Evolutionary conservation across 2,888 invertebrate genomes (phyloP).

Genomic region (Clepsis dumicolana): DNA sequence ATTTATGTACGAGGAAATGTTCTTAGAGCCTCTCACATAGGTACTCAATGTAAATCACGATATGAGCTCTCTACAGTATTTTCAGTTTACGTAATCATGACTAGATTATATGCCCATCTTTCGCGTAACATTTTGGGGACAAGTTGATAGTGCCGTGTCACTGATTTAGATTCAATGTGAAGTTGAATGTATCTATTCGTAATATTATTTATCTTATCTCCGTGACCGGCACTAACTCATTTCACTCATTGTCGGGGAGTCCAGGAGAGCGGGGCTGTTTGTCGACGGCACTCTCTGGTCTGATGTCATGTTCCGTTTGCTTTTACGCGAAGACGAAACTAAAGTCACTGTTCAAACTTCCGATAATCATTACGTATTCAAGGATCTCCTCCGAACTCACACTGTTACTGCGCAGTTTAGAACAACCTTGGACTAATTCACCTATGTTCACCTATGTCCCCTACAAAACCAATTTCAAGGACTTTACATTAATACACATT

Average conservation of each 20-base stretch:
- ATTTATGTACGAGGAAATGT: neutral
- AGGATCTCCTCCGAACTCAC: constrained; percentile 22
- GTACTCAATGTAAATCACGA: neutral
- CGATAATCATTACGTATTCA: constrained; percentile 24
- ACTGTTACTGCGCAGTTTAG: constrained; percentile 15
- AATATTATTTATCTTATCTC: constrained; percentile 40
- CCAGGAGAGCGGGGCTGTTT: constrained; percentile 44
- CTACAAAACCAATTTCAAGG: constrained; percentile 18
- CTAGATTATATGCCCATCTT: neutral
- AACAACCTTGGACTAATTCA: constrained; percentile 22
- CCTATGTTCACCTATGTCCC: constrained; percentile 8
- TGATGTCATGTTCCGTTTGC: constrained; percentile 43
- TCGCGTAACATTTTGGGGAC: neutral
- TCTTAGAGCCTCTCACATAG: no score
- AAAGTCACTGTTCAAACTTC: constrained; percentile 24
- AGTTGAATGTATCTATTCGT: constrained; percentile 27
- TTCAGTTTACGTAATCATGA: neutral
- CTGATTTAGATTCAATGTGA: constrained; percentile 28
- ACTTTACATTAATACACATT: constrained; percentile 53
- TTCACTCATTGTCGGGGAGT: constrained; percentile 17
- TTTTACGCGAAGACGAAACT: constrained; percentile 21
- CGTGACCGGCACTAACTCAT: constrained; percentile 33
- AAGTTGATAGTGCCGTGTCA: constrained; percentile 28
- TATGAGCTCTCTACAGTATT: neutral
- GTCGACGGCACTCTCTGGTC: constrained; percentile 51